Evolutionary conservation across 2,797 vertebrate species (phyloP).

Genomic region (Phataginus tricuspis): DNA sequence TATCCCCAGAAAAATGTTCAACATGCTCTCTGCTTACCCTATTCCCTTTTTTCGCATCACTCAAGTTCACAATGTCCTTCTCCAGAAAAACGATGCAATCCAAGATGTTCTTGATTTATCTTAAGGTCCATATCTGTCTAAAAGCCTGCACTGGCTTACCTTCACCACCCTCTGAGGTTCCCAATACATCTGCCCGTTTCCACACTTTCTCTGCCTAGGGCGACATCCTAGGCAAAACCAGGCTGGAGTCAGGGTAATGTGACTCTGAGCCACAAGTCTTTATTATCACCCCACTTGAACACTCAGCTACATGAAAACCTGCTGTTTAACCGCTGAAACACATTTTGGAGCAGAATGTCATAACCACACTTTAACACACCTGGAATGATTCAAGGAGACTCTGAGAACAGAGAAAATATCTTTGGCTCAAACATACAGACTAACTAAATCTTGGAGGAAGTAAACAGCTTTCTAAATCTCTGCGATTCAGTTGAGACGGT

Average conservation of each 20-base stretch:
- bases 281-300: neutral
- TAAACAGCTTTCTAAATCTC: conserved; percentile 10
- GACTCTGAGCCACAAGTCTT: neutral
- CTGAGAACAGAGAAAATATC: neutral
- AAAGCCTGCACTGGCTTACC: neutral
- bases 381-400: neutral
- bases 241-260: neutral
- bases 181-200: neutral
- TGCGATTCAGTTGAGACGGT: neutral
- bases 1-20: neutral
- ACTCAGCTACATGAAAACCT: neutral
- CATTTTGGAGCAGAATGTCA: neutral
- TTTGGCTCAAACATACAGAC: neutral
- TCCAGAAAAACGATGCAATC: neutral
- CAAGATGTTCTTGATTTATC: neutral
- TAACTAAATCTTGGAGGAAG: neutral
- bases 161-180: neutral
- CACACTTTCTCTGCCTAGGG: neutral
- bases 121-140: neutral
- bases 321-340: neutral
- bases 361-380: neutral
- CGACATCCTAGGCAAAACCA: neutral
- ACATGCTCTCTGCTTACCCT: neutral
- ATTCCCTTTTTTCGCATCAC: neutral
- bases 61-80: neutral